Percentiles rank a stretch among this genome's conserved stretches.
Conservation (phyloP, 2,113 vertebrate genomes). For the Numenius arquata region DNA sequence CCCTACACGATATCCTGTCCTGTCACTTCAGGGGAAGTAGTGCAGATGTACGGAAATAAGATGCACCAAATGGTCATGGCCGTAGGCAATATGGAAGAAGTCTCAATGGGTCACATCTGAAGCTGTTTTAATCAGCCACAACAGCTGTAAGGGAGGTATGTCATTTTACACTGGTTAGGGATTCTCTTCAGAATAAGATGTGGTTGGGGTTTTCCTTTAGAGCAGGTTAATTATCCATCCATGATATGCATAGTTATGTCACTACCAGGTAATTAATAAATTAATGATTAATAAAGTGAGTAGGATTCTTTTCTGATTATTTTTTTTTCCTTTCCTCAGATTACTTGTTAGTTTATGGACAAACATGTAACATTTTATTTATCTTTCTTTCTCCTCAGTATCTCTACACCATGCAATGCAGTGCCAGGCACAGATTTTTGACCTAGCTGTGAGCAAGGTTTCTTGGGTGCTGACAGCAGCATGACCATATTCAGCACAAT, state of each 20-base stretch:
- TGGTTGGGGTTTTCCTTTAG: background rate
- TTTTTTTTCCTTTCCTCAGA: background rate
- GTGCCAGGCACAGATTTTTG: background rate
- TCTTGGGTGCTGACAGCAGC: background rate
- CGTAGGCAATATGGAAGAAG: background rate
- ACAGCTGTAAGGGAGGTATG: background rate
- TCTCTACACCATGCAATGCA: background rate
- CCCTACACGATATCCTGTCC: background rate
- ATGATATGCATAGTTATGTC: background rate
- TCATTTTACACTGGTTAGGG: background rate
- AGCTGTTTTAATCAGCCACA: background rate
- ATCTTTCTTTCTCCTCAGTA: background rate
- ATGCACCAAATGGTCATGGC: background rate
- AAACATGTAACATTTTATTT: background rate
- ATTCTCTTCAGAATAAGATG: background rate
- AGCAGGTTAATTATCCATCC: background rate
- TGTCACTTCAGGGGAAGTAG: background rate
- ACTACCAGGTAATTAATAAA: background rate
- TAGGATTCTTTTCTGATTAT: background rate
- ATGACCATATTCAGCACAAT: background rate
- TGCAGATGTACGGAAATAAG: background rate
- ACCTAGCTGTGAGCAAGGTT: slow-evolving; percentile 29
- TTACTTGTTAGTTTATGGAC: background rate
- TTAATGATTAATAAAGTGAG: background rate
- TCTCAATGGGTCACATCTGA: background rate